These are phyloP conservation scores for Cataglyphis altisquamis DNA, from an alignment of 2,888 invertebrate genomes.

Conservation along the genomic window DNA sequence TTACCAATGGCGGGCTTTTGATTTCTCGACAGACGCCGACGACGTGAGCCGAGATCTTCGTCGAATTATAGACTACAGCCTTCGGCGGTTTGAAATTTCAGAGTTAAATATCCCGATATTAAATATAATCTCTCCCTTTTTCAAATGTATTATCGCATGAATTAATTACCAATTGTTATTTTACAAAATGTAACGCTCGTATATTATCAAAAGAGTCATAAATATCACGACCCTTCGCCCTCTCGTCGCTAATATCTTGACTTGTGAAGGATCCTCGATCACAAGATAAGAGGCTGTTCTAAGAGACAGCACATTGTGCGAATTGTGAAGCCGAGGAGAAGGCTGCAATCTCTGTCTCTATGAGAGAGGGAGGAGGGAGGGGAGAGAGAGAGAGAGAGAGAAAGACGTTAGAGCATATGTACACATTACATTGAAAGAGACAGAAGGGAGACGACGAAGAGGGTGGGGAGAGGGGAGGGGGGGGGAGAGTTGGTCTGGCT, in stretches of 20 bases:
- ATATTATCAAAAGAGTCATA: background rate
- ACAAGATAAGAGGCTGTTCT: slow-evolving; percentile 12
- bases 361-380: background rate
- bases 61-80: background rate
- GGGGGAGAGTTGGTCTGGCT: slow-evolving; percentile 53
- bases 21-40: slow-evolving; percentile 36
- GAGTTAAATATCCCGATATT: background rate
- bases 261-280: slow-evolving; percentile 62
- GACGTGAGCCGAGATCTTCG: background rate
- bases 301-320: slow-evolving; percentile 66
- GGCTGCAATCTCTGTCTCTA: slow-evolving; percentile 63
- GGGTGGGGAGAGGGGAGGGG: slow-evolving; percentile 43
- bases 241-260: slow-evolving; percentile 40
- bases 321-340: slow-evolving; percentile 72
- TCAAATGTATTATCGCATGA: too few species aligned
- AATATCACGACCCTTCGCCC: background rate
- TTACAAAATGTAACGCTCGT: background rate
- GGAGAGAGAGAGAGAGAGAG: slow-evolving; percentile 14
- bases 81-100: background rate
- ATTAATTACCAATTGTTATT: background rate
- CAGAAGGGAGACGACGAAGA: slow-evolving; percentile 7
- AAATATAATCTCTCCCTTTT: background rate
- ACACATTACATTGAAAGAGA: slow-evolving; percentile 35
- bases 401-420: slow-evolving; percentile 22
- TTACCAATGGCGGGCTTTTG: slow-evolving; percentile 64